phyloP scores from a whole-genome alignment of 2,797 vertebrate genomes.

The Carapus acus region DNA sequence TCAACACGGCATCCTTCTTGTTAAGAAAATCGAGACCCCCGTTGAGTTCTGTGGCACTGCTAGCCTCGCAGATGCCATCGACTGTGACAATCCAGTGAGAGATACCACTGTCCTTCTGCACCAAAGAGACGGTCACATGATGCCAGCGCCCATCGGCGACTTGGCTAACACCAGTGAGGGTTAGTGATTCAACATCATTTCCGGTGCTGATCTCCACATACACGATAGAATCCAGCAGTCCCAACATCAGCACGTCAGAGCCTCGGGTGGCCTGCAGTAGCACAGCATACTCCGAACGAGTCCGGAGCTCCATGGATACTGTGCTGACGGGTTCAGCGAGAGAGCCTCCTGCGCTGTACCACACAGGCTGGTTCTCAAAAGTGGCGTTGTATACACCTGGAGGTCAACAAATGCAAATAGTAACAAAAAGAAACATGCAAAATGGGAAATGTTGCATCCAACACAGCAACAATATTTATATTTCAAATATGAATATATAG shows the following conservation, averaged over 20 bases:
- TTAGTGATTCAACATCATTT: constrained; percentile 67
- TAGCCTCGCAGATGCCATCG: constrained; percentile 68
- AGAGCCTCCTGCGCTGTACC: constrained; percentile 72
- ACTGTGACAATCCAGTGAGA: constrained; percentile 79
- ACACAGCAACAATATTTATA: background rate
- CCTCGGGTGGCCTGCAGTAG: constrained; percentile 72
- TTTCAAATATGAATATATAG: background rate
- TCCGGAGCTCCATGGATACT: constrained; percentile 81
- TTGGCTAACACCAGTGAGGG: constrained; percentile 54
- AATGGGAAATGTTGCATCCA: background rate
- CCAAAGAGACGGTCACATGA: constrained; percentile 72
- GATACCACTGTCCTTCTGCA: constrained; percentile 37
- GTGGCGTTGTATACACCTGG: constrained; percentile 84
- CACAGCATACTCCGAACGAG: constrained; percentile 77
- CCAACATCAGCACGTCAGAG: constrained; percentile 73
- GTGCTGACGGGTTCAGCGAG: constrained; percentile 61
- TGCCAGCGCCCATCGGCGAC: constrained; percentile 87
- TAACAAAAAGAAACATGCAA: background rate
- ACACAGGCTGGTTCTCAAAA: constrained; percentile 72
- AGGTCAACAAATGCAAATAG: background rate
- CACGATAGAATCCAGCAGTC: constrained; percentile 75
- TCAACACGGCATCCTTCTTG: constrained; percentile 47
- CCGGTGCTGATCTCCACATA: constrained; percentile 71
- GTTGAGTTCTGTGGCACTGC: constrained; percentile 60
- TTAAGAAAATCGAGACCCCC: constrained; percentile 77